Base-by-base conservation (phyloP, 2,113 vertebrate species). In the Upupa epops region DNA sequence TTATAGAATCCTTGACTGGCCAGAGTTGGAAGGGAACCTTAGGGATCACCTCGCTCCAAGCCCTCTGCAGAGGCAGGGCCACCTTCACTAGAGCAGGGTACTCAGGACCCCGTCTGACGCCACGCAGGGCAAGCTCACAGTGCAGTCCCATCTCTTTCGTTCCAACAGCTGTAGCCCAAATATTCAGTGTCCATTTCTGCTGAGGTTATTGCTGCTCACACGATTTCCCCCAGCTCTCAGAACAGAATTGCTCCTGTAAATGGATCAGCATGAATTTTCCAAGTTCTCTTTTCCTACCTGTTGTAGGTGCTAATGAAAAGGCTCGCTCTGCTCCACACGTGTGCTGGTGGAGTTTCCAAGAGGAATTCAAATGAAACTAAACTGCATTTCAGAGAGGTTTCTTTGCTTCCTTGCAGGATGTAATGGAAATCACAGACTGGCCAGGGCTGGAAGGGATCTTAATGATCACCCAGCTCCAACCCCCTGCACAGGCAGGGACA, bases 221-320 rank as follows among this genome's bases (percentile, higher is more conserved):
- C 20, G 14, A 78, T 95, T 90, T 71, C 6, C 32, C 49, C 29
- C 37, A 76, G 25, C 28, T 24, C 75, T 72, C 26, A 26, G 51
- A 88, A 72, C 4, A 42, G 40, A 92, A 84, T 66, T 92, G 51
- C 64, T 86, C 83, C 4, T 34, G 31, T n/a, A 75, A 81, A 37
- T 51, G 69, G 21, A 72, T 69, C 46, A 12, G 73, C 88, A 37
- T 90, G 83, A 88, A 51, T 92, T 92, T 87, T 93, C 29, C 49
- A 73, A 7, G 31, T 49, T 90, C 49, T 90, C 24, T 51, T 93
- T 95, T 88, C 75, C 83, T 65, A 76, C 78, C 74, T 84, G 71
- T 72, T 89, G 68, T 56, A 42, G 66, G 46, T 34, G 79, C 18
- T 15, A 89, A 81, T 31, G n/a, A 83, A 85, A 11, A 42, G 20